Evolutionary conservation across 2,888 invertebrate species (phyloP), one percentile per base, ranked within the genome.

Genomic region (Mayetiola destructor): DNA sequence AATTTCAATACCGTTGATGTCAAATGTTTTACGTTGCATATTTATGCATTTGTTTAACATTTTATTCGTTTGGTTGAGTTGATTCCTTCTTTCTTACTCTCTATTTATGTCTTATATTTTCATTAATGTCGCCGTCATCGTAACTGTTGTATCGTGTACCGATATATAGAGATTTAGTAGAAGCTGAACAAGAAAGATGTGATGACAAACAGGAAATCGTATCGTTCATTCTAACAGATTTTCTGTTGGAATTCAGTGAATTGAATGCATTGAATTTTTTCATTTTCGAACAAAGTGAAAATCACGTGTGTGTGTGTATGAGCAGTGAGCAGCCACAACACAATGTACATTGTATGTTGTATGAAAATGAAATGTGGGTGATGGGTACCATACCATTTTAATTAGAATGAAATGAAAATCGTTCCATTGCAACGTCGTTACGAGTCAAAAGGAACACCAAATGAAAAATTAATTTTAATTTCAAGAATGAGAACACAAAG

Each of bases 1-100:
- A n/a, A n/a, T n/a, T n/a, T n/a, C n/a, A n/a, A n/a, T n/a, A n/a
- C n/a, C n/a, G n/a, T n/a, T n/a, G n/a, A n/a, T n/a, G n/a, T n/a
- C n/a, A n/a, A n/a, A n/a, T n/a, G n/a, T n/a, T n/a, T 27, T 27
- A 27, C n/a, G 23, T 48, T 48, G 48, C 23, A 48, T 48, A 48
- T 42, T 42, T 21, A 21, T 27, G 27, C 27, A 48, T 16, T 27
- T 23, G 23, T 27, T 48, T 23, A 23, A 48, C 48, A 48, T 48
- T 48, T 48, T 5, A n/a, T 48, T 27, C 48, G 27, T 27, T 23
- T 48, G 48, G 23, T 48, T 48, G 27, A 9, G 1, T 42, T 12
- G 12, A 23, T 42, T 42, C 32, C 10, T 10, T 39, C 20, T 39
- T 3, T 36, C 14, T 36, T 36, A n/a, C 3, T 36, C 12, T 39